Conservation (phyloP, 2,888 invertebrate species). For the Lithophane ornitopus region DNA sequence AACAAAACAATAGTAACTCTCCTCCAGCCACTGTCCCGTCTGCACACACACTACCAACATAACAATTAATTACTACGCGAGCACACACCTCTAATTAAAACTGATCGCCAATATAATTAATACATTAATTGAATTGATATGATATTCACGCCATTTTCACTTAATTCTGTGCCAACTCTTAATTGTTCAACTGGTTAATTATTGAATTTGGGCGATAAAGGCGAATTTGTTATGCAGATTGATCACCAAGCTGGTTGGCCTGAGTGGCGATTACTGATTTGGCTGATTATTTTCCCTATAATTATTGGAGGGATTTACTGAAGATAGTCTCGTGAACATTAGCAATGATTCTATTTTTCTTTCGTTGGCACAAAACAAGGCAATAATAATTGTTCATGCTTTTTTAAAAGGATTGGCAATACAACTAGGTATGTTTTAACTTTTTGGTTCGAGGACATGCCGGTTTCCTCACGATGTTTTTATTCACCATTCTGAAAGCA, state of each 20-base stretch:
- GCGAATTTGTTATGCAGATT: constrained; percentile 16
- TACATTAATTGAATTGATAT: constrained; percentile 57
- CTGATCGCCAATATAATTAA: constrained; percentile 51
- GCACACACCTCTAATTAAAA: constrained; percentile 62
- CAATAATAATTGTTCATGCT: no score
- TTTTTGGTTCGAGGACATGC: no score
- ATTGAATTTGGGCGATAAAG: constrained; percentile 36
- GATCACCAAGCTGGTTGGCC: neutral
- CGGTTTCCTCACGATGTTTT: no score
- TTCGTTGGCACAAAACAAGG: no score
- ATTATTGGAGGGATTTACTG: neutral
- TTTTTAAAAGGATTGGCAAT: no score
- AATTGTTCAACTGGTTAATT: constrained; percentile 34
- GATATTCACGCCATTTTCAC: constrained; percentile 39
- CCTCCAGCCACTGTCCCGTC: constrained; percentile 4
- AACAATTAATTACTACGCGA: constrained; percentile 58
- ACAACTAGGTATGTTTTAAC: no score
- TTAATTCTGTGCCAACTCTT: constrained; percentile 29
- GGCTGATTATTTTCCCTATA: neutral
- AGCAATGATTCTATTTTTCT: neutral
- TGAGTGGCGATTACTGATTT: neutral
- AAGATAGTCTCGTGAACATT: neutral
- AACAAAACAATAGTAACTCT: neutral
- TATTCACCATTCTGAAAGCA: no score
- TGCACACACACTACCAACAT: constrained; percentile 26